A percentile compares a stretch with the other conserved stretches of the same genome.
These are phyloP conservation scores for Cygnus atratus DNA, from an alignment of 2,113 vertebrate species.

Conservation along the genomic window DNA sequence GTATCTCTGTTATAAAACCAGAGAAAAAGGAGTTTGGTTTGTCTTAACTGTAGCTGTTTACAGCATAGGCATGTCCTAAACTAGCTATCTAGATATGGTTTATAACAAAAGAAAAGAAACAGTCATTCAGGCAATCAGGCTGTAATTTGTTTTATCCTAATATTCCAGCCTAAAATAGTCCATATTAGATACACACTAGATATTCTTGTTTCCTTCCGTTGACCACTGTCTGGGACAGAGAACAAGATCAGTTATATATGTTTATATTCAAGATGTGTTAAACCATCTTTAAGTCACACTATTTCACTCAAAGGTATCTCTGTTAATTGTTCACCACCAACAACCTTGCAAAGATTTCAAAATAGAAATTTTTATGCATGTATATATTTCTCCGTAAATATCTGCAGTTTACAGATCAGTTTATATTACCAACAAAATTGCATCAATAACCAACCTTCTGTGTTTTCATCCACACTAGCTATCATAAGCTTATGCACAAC, in stretches of 20 bases:
- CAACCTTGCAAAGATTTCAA: background rate
- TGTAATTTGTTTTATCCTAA: background rate
- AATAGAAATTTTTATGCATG: background rate
- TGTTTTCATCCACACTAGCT: background rate
- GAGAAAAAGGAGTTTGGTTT: background rate
- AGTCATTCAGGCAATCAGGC: background rate
- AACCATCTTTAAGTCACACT: background rate
- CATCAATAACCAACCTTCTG: background rate
- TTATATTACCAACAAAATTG: background rate
- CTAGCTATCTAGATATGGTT: background rate
- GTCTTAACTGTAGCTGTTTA: background rate
- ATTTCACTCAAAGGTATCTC: fast-evolving
- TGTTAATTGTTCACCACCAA: background rate
- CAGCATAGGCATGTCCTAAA: background rate
- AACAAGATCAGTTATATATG: background rate
- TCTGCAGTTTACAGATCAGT: background rate
- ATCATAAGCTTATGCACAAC: background rate
- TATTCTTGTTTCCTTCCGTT: background rate
- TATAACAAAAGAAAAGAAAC: background rate
- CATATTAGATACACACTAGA: background rate
- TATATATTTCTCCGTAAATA: background rate
- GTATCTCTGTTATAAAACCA: background rate
- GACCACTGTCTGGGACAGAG: background rate
- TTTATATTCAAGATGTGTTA: background rate
- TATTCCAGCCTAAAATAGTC: background rate